phyloP scores from a whole-genome alignment of 2,888 invertebrate species.

The Ennomos erosarius region DNA sequence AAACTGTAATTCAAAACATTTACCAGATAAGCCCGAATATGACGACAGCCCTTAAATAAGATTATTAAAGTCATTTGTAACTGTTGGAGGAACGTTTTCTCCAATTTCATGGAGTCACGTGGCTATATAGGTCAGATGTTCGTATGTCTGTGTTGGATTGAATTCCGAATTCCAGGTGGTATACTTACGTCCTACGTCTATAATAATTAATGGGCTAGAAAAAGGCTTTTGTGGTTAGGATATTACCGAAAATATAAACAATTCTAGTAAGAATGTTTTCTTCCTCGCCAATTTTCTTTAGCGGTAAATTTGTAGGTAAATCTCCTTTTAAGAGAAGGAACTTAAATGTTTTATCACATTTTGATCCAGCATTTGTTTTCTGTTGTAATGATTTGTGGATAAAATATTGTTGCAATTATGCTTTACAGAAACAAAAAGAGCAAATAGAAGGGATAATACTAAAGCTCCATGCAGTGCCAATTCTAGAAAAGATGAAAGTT shows the following conservation, averaged over 20 bases:
- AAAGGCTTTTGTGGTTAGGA: not conserved
- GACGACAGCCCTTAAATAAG: conserved; percentile 16
- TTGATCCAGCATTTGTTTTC: too few species aligned
- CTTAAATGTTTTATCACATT: too few species aligned
- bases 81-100: conserved; percentile 13
- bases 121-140: conserved; percentile 15
- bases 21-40: conserved; percentile 13
- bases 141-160: conserved; percentile 1
- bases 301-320: too few species aligned
- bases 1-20: conserved; percentile 8
- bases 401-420: too few species aligned
- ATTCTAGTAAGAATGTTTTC: too few species aligned
- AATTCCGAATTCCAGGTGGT: conserved; percentile 16
- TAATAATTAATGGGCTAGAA: conserved; percentile 1
- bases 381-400: too few species aligned
- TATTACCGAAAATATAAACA: not conserved
- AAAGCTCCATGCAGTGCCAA: too few species aligned
- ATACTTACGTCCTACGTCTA: not conserved
- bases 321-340: too few species aligned
- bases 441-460: too few species aligned
- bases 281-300: too few species aligned
- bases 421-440: too few species aligned
- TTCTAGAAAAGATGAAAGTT: too few species aligned
- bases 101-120: conserved; percentile 19
- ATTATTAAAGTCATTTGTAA: conserved; percentile 23